Percentiles rank a stretch among this genome's conserved stretches.
Conservation (phyloP, 2,113 vertebrate species). For the Coracopsis vasa region DNA sequence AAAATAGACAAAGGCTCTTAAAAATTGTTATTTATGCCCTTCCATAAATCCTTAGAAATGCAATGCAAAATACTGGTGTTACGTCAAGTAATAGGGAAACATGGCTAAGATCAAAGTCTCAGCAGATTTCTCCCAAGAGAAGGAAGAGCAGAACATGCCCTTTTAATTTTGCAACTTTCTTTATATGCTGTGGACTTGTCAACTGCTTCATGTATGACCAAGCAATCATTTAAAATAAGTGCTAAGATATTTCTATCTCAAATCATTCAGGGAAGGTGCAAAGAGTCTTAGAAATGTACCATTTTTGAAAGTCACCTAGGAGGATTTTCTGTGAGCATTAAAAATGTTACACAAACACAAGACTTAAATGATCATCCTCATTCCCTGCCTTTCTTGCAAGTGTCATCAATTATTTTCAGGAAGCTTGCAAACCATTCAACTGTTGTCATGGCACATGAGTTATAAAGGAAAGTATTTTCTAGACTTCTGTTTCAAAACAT, state of each 20-base stretch:
- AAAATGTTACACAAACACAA: not conserved
- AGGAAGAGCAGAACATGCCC: not conserved
- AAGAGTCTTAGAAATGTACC: not conserved
- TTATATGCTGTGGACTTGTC: not conserved
- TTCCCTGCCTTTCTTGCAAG: not conserved
- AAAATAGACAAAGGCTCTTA: slow-evolving; percentile 14
- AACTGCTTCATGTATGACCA: not conserved
- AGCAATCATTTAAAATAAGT: not conserved
- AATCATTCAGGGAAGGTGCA: not conserved
- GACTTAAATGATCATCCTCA: not conserved
- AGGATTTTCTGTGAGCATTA: not conserved
- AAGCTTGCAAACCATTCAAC: not conserved
- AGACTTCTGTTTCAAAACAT: not conserved
- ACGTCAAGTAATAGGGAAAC: not conserved
- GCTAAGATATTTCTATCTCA: not conserved
- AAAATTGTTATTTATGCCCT: slow-evolving; percentile 1
- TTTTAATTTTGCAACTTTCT: slow-evolving; percentile 21
- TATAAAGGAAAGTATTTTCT: not conserved
- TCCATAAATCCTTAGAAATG: slow-evolving; percentile 2
- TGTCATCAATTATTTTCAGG: not conserved
- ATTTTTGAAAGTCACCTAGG: not conserved
- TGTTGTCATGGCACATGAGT: not conserved
- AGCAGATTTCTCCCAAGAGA: slow-evolving; percentile 3
- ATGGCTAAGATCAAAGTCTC: not conserved
- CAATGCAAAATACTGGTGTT: not conserved